A percentile compares a stretch with the other conserved stretches of the same genome.
phyloP scores from a whole-genome alignment of 2,888 invertebrate species.

The Invenusta paracnida region DNA sequence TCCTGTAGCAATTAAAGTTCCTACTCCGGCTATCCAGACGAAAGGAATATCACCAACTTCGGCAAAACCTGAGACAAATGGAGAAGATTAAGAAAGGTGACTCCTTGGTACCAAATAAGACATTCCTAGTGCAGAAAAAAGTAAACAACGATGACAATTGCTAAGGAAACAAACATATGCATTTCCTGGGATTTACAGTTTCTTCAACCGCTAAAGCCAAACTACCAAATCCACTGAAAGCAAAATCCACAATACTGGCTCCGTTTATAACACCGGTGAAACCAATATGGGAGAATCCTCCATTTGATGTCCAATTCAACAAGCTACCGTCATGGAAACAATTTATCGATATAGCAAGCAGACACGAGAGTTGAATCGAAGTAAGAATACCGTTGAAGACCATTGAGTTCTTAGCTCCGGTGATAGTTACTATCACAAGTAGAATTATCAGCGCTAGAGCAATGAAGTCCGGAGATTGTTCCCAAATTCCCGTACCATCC shows the following conservation, averaged over 20 bases:
- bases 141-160: no score
- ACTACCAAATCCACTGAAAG: conserved; percentile 43
- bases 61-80: conserved; percentile 42
- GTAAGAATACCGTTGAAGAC: conserved; percentile 40
- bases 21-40: conserved; percentile 39
- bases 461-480: conserved; percentile 38
- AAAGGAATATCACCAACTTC: background rate
- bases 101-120: conserved; percentile 38
- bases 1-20: conserved; percentile 43
- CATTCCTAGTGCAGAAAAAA: conserved; percentile 38
- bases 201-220: conserved; percentile 44
- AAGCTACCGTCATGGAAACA: conserved; percentile 38
- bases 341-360: conserved; percentile 28
- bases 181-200: conserved; percentile 42
- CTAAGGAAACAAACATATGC: no score
- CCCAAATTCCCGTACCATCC: background rate
- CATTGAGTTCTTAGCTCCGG: conserved; percentile 43
- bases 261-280: conserved; percentile 40
- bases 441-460: conserved; percentile 36
- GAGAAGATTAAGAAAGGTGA: conserved; percentile 36
- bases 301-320: conserved; percentile 36
- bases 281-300: conserved; percentile 42
- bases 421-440: conserved; percentile 40
- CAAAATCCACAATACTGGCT: conserved; percentile 42
- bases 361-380: conserved; percentile 38